A percentile compares a stretch with the other conserved stretches of the same genome.
These are phyloP conservation scores for Drosophila pseudoananassae DNA, from an alignment of 1,140 invertebrate genomes.

Conservation along the genomic window DNA sequence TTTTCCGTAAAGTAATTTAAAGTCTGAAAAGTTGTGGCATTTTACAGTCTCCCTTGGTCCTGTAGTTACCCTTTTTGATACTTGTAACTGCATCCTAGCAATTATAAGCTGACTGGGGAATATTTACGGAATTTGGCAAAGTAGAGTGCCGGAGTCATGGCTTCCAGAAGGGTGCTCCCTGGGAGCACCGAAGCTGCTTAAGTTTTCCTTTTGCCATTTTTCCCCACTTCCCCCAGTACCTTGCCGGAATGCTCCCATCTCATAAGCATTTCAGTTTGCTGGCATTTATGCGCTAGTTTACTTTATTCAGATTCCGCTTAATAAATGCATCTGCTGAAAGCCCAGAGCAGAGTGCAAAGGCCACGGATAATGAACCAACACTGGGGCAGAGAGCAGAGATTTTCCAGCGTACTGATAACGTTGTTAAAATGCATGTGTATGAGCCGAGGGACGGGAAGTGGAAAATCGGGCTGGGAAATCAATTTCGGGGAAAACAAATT, in stretches of 20 bases:
- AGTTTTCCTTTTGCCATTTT: slow-evolving; percentile 9
- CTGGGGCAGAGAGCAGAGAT: slow-evolving; percentile 2
- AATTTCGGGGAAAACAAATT: slow-evolving; percentile 65
- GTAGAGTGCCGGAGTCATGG: slow-evolving; percentile 30
- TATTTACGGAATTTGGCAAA: slow-evolving; percentile 37
- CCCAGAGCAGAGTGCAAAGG: slow-evolving; percentile 8
- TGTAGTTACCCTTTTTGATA: slow-evolving; percentile 7
- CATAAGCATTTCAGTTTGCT: slow-evolving; percentile 37
- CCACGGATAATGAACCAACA: slow-evolving; percentile 45
- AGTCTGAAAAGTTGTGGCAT: slow-evolving; percentile 28
- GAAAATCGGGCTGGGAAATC: slow-evolving; percentile 33
- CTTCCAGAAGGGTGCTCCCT: slow-evolving; percentile 31
- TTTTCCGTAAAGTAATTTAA: neutral
- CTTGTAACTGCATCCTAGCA: slow-evolving; percentile 20
- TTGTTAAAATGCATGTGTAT: slow-evolving; percentile 35
- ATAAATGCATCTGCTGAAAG: slow-evolving; percentile 45
- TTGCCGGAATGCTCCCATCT: slow-evolving; percentile 22
- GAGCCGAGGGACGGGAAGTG: neutral
- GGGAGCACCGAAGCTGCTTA: slow-evolving; percentile 62
- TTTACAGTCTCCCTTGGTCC: slow-evolving; percentile 17
- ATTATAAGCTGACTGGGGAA: slow-evolving; percentile 41
- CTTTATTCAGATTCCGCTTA: slow-evolving; percentile 60
- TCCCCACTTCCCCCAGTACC: slow-evolving; percentile 5
- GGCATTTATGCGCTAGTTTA: slow-evolving; percentile 39
- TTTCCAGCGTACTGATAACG: slow-evolving; percentile 41